Percentiles rank a stretch among this genome's conserved stretches.
Conservation (phyloP, 2,113 vertebrate species). For the Nothobranchius furzeri region DNA sequence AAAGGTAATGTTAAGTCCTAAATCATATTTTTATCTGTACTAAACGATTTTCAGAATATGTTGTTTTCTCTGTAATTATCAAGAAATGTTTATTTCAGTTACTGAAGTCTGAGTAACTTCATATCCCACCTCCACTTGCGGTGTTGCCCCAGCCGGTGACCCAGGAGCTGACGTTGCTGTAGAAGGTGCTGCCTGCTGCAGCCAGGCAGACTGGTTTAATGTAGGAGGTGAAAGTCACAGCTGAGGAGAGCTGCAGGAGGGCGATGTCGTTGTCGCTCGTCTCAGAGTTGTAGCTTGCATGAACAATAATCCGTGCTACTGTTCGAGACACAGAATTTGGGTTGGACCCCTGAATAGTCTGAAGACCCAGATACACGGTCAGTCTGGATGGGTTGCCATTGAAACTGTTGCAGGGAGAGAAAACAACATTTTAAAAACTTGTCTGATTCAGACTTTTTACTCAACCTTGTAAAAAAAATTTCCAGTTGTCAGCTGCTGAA, state of each 20-base stretch:
- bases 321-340: slow-evolving; percentile 1
- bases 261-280: slow-evolving; percentile 74
- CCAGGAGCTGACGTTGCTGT: slow-evolving; percentile 62
- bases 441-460: not conserved
- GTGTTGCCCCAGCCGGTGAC: slow-evolving; percentile 85
- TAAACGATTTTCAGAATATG: too few relatives aligned
- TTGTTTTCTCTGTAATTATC: too few relatives aligned
- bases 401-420: not conserved
- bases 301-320: slow-evolving; percentile 35
- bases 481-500: too few relatives aligned
- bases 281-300: slow-evolving; percentile 35
- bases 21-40: too few relatives aligned
- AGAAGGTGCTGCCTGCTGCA: slow-evolving; percentile 65
- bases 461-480: too few relatives aligned
- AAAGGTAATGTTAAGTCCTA: too few relatives aligned
- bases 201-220: slow-evolving; percentile 82
- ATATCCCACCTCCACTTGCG: slow-evolving; percentile 63
- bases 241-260: slow-evolving; percentile 66
- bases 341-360: slow-evolving; percentile 13
- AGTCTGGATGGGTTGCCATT: slow-evolving; percentile 17
- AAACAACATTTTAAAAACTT: not conserved
- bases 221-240: slow-evolving; percentile 61
- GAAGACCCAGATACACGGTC: slow-evolving; percentile 37
- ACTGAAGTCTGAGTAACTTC: not conserved
- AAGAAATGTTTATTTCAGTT: too few relatives aligned